Evolutionary conservation across 2,888 invertebrate genomes (phyloP).

Genomic region (Plebejus melissa): DNA sequence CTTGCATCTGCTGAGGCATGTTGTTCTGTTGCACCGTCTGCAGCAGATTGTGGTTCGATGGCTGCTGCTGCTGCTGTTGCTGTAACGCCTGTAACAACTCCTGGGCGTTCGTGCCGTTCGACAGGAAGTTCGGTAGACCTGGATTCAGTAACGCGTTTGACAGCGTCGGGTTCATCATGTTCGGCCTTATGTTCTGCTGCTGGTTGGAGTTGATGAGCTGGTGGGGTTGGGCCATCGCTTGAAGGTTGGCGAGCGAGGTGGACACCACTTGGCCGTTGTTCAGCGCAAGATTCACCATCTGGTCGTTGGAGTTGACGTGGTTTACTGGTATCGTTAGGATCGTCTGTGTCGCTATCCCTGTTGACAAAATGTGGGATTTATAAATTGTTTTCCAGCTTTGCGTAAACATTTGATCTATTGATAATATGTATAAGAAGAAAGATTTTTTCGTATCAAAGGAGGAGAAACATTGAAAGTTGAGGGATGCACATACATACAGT

Average conservation of each 20-base stretch:
- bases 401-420: too few relatives aligned
- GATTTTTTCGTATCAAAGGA: too few relatives aligned
- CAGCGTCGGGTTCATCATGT: conserved; percentile 79
- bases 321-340: conserved; percentile 96
- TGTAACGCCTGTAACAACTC: conserved; percentile 85
- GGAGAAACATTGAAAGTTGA: too few relatives aligned
- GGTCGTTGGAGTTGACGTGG: conserved; percentile 87
- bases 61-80: conserved; percentile 85
- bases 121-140: conserved; percentile 84
- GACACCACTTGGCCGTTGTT: conserved; percentile 93
- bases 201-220: conserved; percentile 82
- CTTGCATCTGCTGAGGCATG: conserved; percentile 71
- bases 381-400: too few relatives aligned
- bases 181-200: conserved; percentile 71
- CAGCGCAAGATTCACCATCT: conserved; percentile 88
- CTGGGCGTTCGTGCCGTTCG: conserved; percentile 84
- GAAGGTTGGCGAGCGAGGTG: conserved; percentile 88
- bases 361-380: conserved; percentile 35
- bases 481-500: too few relatives aligned
- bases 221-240: conserved; percentile 87
- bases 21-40: conserved; percentile 73
- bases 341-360: conserved; percentile 96
- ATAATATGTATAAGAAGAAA: too few relatives aligned
- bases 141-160: conserved; percentile 85
- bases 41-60: conserved; percentile 67